These are phyloP conservation scores for Paramormyrops hopkinsi DNA, from an alignment of 2,797 vertebrate species.

Conservation along the genomic window DNA sequence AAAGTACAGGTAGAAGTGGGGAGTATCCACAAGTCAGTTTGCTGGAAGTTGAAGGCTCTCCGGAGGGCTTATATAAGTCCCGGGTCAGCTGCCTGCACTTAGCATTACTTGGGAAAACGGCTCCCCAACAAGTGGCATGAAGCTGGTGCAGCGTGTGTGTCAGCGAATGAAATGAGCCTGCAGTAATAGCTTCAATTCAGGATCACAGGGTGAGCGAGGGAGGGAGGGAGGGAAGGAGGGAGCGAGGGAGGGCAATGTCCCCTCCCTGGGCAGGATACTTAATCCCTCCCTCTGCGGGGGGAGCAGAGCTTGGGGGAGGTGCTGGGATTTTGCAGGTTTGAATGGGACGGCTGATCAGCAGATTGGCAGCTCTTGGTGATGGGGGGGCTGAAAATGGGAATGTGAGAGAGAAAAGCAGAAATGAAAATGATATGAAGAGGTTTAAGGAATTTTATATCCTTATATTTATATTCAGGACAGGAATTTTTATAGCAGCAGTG, in stretches of 20 bases:
- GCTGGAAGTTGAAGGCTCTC: background rate
- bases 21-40: background rate
- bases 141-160: slow-evolving; percentile 41
- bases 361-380: slow-evolving; percentile 16
- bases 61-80: slow-evolving; percentile 1
- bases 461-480: background rate
- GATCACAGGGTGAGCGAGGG: slow-evolving; percentile 32
- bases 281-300: slow-evolving; percentile 25
- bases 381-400: background rate
- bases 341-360: slow-evolving; percentile 9
- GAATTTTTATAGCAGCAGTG: background rate
- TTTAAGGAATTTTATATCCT: background rate
- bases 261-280: slow-evolving; percentile 24
- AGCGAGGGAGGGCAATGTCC: slow-evolving; percentile 13
- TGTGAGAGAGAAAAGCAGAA: background rate
- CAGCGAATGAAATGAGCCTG: slow-evolving; percentile 52
- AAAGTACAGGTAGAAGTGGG: background rate
- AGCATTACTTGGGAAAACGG: slow-evolving; percentile 55
- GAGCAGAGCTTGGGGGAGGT: slow-evolving; percentile 7
- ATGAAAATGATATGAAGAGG: background rate
- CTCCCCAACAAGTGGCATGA: slow-evolving; percentile 39
- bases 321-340: slow-evolving; percentile 17
- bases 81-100: slow-evolving; percentile 41
- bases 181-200: slow-evolving; percentile 66
- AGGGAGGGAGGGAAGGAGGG: slow-evolving; percentile 1